Evolutionary conservation across 2,797 vertebrate species (phyloP), one percentile per base, ranked within the genome.

Genomic region (Thaleichthys pacificus): DNA sequence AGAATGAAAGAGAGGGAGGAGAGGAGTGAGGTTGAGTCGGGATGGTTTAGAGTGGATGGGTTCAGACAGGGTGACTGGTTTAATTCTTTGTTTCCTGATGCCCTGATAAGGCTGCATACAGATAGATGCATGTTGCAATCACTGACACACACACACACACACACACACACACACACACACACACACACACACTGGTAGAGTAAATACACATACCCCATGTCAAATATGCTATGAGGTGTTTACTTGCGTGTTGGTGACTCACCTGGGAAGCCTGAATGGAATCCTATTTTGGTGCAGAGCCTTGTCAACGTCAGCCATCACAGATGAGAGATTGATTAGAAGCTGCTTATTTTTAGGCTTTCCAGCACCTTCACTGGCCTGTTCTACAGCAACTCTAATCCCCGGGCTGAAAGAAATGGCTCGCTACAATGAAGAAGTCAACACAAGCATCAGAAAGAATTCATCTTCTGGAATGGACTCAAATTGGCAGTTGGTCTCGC

Each of bases 301-400:
- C 54, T 58, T 61, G 74, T 79, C 74, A 72, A 54, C 62, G 61
- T 70, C 78, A 82, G 80, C 80, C 84, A 77, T 82, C 71, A 66
- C 71, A 66, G 17, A 35, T 73, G 73, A 78, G 60, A 69, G 65
- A 81, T 77, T 42, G 38, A 42, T 42, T 42, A 42, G 7, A 11
- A 42, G 38, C 61, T 69, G 11, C 24, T 38, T 76, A 57, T 69
- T 67, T 72, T 64, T 67, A 49, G 56, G 24, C 57, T 63, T 11
- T 32, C 58, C 24, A 9, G 56, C 66, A 14, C 8, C 12, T 63
- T 17, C 69, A 24, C 35, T n/a, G 28, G 38, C 62, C 35, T 67
- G 61, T 69, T 74, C 47, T 70, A 47, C n/a, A 66, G 56, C n/a
- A 66, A 68, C 47, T 60, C 8, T 67, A 35, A 67, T 68, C 64